Conservation (phyloP, 1,140 invertebrate species). For the Drosophila pruinosa region DNA sequence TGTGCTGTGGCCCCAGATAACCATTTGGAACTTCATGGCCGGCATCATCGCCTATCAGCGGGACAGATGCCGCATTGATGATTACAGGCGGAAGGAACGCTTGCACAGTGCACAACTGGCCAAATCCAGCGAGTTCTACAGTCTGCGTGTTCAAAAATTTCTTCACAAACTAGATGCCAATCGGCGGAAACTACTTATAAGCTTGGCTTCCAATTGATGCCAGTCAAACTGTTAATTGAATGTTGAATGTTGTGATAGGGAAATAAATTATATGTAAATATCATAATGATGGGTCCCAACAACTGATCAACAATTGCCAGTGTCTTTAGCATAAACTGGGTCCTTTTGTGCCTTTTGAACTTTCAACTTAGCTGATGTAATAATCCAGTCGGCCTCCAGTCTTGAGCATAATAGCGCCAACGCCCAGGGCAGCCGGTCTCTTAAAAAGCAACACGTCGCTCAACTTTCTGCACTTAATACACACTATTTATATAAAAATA, state of each 20-base stretch:
- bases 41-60: constrained; percentile 94
- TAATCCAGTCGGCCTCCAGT: too few relatives aligned
- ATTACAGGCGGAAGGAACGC: constrained; percentile 34
- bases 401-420: too few relatives aligned
- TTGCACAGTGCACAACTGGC: constrained; percentile 45
- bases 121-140: constrained; percentile 56
- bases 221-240: neutral
- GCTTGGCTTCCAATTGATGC: constrained; percentile 41
- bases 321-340: too few relatives aligned
- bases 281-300: neutral
- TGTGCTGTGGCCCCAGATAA: constrained; percentile 97
- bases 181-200: constrained; percentile 52
- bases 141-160: constrained; percentile 62
- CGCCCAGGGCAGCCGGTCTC: too few relatives aligned
- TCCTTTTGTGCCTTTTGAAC: too few relatives aligned
- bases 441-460: too few relatives aligned
- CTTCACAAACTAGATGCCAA: constrained; percentile 55
- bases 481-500: too few relatives aligned
- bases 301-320: too few relatives aligned
- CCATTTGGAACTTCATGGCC: constrained; percentile 93
- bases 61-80: constrained; percentile 46
- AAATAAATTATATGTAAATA: constrained; percentile 33
- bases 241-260: constrained; percentile 25
- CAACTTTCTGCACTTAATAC: too few relatives aligned
- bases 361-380: too few relatives aligned